Percentiles rank a stretch among this genome's conserved stretches.
Conservation (phyloP, 2,797 vertebrate genomes). For the Hafferia zeledoni region DNA sequence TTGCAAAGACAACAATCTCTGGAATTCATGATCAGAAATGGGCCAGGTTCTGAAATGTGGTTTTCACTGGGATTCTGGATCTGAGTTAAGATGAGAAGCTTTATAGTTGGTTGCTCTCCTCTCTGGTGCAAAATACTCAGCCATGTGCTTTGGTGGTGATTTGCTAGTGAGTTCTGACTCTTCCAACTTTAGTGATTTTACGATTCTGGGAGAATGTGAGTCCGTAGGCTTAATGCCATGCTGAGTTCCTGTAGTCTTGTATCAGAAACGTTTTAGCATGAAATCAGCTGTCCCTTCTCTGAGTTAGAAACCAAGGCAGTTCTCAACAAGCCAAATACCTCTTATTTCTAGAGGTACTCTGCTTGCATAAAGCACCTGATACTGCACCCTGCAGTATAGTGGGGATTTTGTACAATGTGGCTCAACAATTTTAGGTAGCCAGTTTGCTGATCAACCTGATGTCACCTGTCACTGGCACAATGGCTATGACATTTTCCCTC, state of each 20-base stretch:
- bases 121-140: neutral
- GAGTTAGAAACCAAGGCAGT: neutral
- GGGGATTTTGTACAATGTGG: neutral
- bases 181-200: neutral
- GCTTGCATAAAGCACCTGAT: neutral
- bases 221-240: accelerated
- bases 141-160: neutral
- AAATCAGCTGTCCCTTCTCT: neutral
- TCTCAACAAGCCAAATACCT: neutral
- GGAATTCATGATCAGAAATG: neutral
- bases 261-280: neutral
- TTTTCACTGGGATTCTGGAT: neutral
- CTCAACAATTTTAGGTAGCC: neutral
- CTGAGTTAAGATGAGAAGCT: neutral
- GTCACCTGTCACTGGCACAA: neutral
- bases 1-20: neutral
- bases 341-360: neutral
- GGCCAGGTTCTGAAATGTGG: neutral
- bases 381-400: accelerated
- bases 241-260: neutral
- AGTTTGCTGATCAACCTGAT: neutral
- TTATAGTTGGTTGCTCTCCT: neutral
- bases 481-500: neutral
- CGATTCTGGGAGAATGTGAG: neutral
- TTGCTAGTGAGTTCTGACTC: neutral